Evolutionary conservation across 2,113 vertebrate species (phyloP), one percentile per base, ranked within the genome.

Genomic region (Numida meleagris): DNA sequence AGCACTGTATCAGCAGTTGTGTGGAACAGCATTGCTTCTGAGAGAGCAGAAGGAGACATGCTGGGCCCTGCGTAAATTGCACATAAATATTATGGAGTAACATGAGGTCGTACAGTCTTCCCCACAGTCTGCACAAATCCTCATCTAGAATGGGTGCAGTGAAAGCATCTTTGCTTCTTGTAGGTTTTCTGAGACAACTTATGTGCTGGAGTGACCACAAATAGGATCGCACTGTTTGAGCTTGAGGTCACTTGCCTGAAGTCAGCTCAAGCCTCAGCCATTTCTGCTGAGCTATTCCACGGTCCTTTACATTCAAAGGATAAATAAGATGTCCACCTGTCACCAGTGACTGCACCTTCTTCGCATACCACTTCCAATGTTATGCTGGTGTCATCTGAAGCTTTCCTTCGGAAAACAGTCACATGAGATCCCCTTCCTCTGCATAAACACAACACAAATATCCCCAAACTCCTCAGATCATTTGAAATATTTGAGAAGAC

Each of bases 291-390:
- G 34, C 38, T 42, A 9, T 38, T 51, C 29, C 10, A 4, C 31
- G 33, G 34, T n/a, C 33, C 10, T 5, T 45, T 33, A 17, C 17
- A 8, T 12, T 6, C 25, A 43, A 43, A 25, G 19, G 19, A 66
- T n/a, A 66, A 61, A 14, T 3, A 11, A 27, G 10, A 12, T 10
- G 17, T 33, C 12, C 45, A 33, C 21, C 33, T 42, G 38, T 15
- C 24, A 4, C n/a, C 1, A 1, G 21, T 31, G 20, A n/a, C 65
- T 10, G 18, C 48, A 42, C 0, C 2, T 57, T 61, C 18, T 59
- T 20, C 19, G 13, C 0, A 0, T 31, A 45, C 24, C n/a, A 33
- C 29, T 62, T 17, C 15, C 8, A 18, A 68, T 5, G 23, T 5
- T 3, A 0, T 40, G 34, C 67, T 33, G 4, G 3, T 40, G 18